Evolutionary conservation across 1,140 invertebrate species (phyloP).

Genomic region (Tetramorium parvispinum): DNA sequence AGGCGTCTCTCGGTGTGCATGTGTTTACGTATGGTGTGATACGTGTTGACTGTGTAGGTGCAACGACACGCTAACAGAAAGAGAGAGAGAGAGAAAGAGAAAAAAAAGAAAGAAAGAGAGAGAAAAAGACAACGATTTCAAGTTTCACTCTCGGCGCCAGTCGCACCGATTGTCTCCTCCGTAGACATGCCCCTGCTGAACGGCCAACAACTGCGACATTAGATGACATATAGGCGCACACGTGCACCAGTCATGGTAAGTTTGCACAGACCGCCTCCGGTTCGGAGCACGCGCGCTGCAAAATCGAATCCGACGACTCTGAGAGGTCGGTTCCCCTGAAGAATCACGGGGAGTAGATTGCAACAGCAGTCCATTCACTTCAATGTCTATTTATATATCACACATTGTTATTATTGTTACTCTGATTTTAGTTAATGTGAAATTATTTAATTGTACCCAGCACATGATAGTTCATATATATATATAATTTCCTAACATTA

Average conservation of each 20-base stretch:
- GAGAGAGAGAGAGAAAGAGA: background rate
- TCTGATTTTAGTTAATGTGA: background rate
- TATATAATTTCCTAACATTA: too few species aligned
- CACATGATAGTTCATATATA: too few species aligned
- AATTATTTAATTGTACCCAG: background rate
- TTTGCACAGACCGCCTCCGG: constrained; percentile 20
- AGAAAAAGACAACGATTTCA: constrained; percentile 34
- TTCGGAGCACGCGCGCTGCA: background rate
- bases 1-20: constrained; percentile 31
- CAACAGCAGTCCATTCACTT: background rate
- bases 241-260: constrained; percentile 70
- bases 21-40: constrained; percentile 66
- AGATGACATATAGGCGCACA: constrained; percentile 60
- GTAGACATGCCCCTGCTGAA: constrained; percentile 60
- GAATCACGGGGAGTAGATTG: background rate
- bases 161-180: constrained; percentile 30
- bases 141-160: constrained; percentile 41
- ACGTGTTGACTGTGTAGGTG: constrained; percentile 64
- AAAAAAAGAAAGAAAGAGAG: background rate
- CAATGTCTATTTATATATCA: background rate
- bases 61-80: background rate
- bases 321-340: background rate
- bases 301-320: constrained; percentile 16
- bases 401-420: too few species aligned
- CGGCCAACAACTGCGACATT: constrained; percentile 45